Base-by-base conservation (phyloP, 2,888 invertebrate species). In the Linnaemya vulpina region DNA sequence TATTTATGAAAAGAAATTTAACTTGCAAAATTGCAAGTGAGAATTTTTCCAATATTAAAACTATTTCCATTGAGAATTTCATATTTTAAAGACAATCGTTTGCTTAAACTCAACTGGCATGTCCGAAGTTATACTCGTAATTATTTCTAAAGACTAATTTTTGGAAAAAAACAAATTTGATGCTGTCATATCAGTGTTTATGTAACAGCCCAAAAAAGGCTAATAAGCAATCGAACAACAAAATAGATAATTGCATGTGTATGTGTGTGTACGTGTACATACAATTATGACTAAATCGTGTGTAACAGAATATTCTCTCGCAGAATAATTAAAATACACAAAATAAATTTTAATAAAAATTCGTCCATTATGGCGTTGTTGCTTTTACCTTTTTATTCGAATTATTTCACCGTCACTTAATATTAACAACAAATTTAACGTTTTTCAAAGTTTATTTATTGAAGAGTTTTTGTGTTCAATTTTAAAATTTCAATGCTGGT, bases 401-500 rank as follows among this genome's bases (percentile, higher is more conserved):
- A 49, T 51, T 30, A 30, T 30, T 30, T 51, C 17, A 51, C 13
- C 30, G 11, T 2, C 49, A 51, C 49, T 67, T 49, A 3, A n/a
- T 43, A 25, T 65, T 5, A 65, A 25, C 46, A 67, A 67, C 35
- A 38, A 63, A 15, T n/a, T 55, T 1, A 20, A 20, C 35, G 35
- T 30, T 51, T 51, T 11, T 13, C 20, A 13, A 67, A 67, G 20
- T 49, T 30, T 25, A 15, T 15, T 30, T 49, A 13, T 25, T 13
- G 30, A 46, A 3, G 11, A 49, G 30, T 49, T 67, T 17, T 65
- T 65, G n/a, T 25, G 46, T 17, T 65, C 46, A 25, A 15, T 63
- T 30, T 30, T 30, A 67, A 49, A 20, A 25, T 22, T 63, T 63
- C 25, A 63, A 20, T 13, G 43, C 22, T 63, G 15, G 3, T 40